Evolutionary conservation across 1,140 invertebrate species (phyloP).

Genomic region (Microplitis demolitor): DNA sequence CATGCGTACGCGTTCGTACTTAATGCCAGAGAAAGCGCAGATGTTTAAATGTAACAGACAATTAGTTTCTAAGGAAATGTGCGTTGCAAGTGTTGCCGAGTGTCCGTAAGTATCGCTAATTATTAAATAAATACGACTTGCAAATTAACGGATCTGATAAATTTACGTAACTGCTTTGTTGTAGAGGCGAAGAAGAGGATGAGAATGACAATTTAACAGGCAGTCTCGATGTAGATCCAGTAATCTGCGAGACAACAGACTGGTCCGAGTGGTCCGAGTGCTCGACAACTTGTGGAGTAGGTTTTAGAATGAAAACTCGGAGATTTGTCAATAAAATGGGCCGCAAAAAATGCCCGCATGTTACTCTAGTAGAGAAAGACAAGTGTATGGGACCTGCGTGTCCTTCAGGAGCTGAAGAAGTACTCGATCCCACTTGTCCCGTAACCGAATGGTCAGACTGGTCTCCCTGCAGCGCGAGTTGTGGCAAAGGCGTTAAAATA

Average conservation of each 20-base stretch:
- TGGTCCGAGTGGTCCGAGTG: slow-evolving; percentile 86
- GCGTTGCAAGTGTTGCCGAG: slow-evolving; percentile 72
- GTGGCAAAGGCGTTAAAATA: slow-evolving; percentile 72
- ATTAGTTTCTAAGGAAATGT: slow-evolving; percentile 86
- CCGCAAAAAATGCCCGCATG: slow-evolving; percentile 77
- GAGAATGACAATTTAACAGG: slow-evolving; percentile 40
- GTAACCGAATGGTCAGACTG: slow-evolving; percentile 76
- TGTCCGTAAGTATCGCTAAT: slow-evolving; percentile 67
- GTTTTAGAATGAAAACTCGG: slow-evolving; percentile 74
- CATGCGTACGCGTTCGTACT: slow-evolving; percentile 78
- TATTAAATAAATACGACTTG: neutral
- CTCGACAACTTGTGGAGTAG: slow-evolving; percentile 81
- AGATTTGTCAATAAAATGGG: slow-evolving; percentile 75
- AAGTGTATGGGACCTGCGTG: slow-evolving; percentile 76
- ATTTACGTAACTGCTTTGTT: neutral
- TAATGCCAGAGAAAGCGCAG: slow-evolving; percentile 76
- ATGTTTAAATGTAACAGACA: slow-evolving; percentile 81
- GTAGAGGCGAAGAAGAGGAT: slow-evolving; percentile 35
- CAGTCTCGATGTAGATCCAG: slow-evolving; percentile 42
- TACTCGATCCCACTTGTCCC: slow-evolving; percentile 68
- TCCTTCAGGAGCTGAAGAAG: slow-evolving; percentile 55
- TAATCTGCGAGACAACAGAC: slow-evolving; percentile 71
- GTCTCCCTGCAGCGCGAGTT: slow-evolving; percentile 75
- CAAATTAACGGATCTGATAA: no score
- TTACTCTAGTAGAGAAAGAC: slow-evolving; percentile 73